phyloP scores from a whole-genome alignment of 2,113 vertebrate species.

The Saccopteryx bilineata region DNA sequence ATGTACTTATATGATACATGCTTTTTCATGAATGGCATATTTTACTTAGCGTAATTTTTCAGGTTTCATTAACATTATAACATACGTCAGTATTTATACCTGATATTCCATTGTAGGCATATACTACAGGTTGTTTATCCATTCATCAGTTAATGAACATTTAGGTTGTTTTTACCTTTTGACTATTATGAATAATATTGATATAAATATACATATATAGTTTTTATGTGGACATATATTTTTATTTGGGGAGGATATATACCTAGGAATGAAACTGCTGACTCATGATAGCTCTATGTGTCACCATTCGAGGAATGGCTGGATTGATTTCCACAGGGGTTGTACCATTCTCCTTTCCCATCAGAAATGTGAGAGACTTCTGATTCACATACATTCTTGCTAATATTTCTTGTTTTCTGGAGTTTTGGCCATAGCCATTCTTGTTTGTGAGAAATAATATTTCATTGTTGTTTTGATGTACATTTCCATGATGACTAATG shows the following conservation, averaged over 20 bases:
- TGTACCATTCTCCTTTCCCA: neutral
- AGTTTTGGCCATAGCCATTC: neutral
- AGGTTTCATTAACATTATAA: neutral
- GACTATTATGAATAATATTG: neutral
- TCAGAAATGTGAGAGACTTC: neutral
- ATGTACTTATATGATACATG: neutral
- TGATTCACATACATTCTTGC: neutral
- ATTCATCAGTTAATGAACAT: neutral
- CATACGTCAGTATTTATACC: too few species aligned
- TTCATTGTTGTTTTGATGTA: constrained; percentile 2
- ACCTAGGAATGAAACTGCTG: neutral
- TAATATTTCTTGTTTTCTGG: neutral
- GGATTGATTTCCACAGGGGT: neutral
- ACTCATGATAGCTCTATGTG: neutral
- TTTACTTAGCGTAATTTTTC: neutral
- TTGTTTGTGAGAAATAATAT: neutral
- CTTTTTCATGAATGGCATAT: neutral
- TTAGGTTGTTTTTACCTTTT: neutral
- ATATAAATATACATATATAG: neutral
- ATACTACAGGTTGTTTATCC: neutral
- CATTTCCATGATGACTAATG: neutral
- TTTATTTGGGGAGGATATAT: neutral
- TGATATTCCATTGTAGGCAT: neutral
- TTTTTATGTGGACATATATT: neutral
- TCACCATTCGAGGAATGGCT: neutral